Conservation (phyloP, 1,140 invertebrate genomes). For the Pseudomyrmex pallidus region DNA sequence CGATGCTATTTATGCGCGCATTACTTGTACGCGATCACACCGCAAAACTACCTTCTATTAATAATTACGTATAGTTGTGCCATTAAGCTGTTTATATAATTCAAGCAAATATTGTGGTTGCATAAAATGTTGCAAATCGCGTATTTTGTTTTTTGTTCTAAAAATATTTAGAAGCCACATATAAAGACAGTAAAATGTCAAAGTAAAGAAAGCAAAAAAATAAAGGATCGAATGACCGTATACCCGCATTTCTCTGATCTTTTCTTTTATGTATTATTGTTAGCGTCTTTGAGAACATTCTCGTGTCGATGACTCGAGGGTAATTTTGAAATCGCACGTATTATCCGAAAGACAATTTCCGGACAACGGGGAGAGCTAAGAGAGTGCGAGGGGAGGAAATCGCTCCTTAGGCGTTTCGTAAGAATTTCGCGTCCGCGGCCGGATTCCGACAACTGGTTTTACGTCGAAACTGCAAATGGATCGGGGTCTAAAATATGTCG, state of each 20-base stretch:
- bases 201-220: too few species aligned
- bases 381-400: constrained; percentile 29
- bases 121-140: constrained; percentile 14
- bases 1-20: constrained; percentile 56
- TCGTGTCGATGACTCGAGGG: constrained; percentile 44
- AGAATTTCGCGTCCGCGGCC: constrained; percentile 73
- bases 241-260: neutral
- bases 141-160: neutral
- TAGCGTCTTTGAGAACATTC: neutral
- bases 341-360: constrained; percentile 61
- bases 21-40: constrained; percentile 50
- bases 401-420: constrained; percentile 75
- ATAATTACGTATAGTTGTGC: constrained; percentile 43
- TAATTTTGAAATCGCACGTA: constrained; percentile 52
- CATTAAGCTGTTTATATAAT: constrained; percentile 19
- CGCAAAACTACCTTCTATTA: constrained; percentile 47
- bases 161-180: too few species aligned
- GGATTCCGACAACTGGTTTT: constrained; percentile 78
- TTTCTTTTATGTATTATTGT: constrained; percentile 18
- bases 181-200: too few species aligned
- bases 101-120: constrained; percentile 15
- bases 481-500: constrained; percentile 77
- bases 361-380: neutral
- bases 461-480: constrained; percentile 77
- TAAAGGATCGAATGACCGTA: too few species aligned